phyloP scores from a whole-genome alignment of 2,797 vertebrate species.

The Aplochiton taeniatus region DNA sequence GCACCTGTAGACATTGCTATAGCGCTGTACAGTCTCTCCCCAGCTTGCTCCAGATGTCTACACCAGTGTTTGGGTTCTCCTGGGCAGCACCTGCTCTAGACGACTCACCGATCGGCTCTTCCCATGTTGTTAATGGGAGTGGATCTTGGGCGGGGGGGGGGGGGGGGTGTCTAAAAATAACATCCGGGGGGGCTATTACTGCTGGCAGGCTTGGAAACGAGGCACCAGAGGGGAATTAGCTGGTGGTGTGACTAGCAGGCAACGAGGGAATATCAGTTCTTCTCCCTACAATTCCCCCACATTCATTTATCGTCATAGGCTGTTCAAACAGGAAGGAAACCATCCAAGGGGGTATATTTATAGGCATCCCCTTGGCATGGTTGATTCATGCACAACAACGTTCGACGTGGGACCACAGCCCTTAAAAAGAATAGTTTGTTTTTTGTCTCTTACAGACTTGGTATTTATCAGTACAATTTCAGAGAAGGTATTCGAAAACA shows the following conservation, averaged over 20 bases:
- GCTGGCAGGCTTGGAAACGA: slow-evolving; percentile 57
- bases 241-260: slow-evolving; percentile 58
- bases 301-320: slow-evolving; percentile 47
- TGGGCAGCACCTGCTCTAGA: slow-evolving; percentile 62
- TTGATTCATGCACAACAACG: no score
- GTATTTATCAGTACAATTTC: no score
- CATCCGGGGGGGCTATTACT: slow-evolving; percentile 54
- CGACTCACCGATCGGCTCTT: slow-evolving; percentile 52
- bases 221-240: slow-evolving; percentile 60
- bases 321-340: slow-evolving; percentile 20
- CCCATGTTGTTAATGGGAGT: slow-evolving; percentile 41
- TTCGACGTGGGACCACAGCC: no score
- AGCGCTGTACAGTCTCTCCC: slow-evolving; percentile 1
- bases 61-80: slow-evolving; percentile 27
- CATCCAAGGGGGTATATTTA: no score
- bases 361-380: no score
- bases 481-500: no score
- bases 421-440: no score
- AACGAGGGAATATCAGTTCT: slow-evolving; percentile 53
- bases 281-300: slow-evolving; percentile 47
- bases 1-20: background rate
- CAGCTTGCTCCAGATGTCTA: slow-evolving; percentile 16
- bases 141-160: background rate
- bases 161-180: slow-evolving; percentile 70
- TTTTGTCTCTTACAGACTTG: no score